Conservation (phyloP, 2,113 vertebrate species). For the Chloebia gouldiae region DNA sequence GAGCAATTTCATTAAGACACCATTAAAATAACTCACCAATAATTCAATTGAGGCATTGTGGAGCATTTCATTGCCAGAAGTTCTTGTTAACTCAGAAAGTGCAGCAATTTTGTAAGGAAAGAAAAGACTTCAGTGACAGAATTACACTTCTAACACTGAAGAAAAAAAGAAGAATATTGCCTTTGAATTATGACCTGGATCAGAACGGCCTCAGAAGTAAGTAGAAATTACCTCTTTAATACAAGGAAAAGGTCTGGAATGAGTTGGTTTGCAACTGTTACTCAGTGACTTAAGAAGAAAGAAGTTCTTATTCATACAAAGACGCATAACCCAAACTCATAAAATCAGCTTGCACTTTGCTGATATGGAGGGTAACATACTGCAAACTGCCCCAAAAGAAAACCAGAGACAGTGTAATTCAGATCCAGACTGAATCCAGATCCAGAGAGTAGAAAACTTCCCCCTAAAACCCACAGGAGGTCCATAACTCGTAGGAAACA, state of each 20-base stretch:
- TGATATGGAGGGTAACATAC: neutral
- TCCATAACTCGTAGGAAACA: neutral
- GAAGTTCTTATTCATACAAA: neutral
- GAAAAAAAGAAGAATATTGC: neutral
- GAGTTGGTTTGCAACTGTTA: neutral
- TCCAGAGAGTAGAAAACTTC: neutral
- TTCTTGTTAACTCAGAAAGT: constrained; percentile 21
- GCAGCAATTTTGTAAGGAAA: neutral
- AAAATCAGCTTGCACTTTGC: neutral
- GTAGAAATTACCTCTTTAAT: neutral
- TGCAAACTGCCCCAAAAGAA: neutral
- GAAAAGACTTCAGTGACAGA: neutral
- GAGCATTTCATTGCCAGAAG: constrained; percentile 16
- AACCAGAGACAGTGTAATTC: neutral
- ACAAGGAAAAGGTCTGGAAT: neutral
- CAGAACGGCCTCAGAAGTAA: neutral
- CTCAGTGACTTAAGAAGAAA: neutral
- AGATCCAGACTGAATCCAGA: neutral
- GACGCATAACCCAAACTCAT: rapidly evolving
- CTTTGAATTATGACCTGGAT: neutral
- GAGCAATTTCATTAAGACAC: constrained; percentile 43
- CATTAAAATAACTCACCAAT: constrained; percentile 45
- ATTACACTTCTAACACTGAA: neutral
- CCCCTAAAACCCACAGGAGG: neutral
- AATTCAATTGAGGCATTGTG: constrained; percentile 1